Evolutionary conservation across 2,888 invertebrate genomes (phyloP).

Genomic region (Labia minor): DNA sequence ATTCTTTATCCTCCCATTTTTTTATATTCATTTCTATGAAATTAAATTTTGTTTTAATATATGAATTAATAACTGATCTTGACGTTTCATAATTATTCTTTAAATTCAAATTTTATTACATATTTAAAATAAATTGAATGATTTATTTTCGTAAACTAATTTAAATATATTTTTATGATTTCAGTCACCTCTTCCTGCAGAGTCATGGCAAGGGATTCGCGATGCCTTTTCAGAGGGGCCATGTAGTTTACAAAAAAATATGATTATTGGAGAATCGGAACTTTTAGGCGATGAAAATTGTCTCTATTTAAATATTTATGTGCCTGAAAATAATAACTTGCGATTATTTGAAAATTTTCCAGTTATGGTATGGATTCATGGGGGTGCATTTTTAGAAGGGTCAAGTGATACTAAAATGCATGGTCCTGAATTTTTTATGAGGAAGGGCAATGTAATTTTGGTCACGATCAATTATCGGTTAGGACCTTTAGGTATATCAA

Average conservation of each 20-base stretch:
- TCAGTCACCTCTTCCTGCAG: not conserved
- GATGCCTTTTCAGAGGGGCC: not conserved
- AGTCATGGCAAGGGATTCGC: not conserved
- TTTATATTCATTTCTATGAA: no score
- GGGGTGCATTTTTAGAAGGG: not conserved
- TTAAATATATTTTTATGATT: not conserved
- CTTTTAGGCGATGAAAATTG: not conserved
- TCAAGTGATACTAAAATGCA: not conserved
- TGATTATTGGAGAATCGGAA: not conserved
- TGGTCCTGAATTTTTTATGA: constrained; percentile 15
- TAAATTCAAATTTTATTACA: no score
- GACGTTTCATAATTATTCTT: no score
- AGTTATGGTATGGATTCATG: not conserved
- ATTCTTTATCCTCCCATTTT: no score
- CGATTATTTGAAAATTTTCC: not conserved
- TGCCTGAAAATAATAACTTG: not conserved
- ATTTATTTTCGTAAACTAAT: not conserved
- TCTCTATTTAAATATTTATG: not conserved
- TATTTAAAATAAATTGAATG: not conserved
- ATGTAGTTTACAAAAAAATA: not conserved
- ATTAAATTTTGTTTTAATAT: no score
- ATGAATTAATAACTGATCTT: not conserved
- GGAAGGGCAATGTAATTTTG: not conserved
- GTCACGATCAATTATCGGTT: constrained; percentile 17
- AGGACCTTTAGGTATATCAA: not conserved